These are phyloP conservation scores for Drosophila repleta DNA, from an alignment of 1,140 invertebrate species.

Conservation along the genomic window DNA sequence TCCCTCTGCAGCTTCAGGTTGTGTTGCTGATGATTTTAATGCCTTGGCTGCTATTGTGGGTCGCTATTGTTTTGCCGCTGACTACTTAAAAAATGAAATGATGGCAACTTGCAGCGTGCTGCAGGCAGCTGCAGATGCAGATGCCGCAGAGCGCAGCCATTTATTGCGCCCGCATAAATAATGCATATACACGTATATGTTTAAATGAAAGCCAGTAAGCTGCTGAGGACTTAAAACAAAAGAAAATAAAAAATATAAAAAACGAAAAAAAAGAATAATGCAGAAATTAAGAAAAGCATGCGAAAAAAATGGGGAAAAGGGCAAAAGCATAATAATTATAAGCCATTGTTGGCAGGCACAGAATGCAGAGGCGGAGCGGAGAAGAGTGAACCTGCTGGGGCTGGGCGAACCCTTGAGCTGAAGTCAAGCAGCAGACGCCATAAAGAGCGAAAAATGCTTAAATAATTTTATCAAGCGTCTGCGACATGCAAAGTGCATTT, in stretches of 20 bases:
- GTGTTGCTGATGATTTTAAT: slow-evolving; percentile 38
- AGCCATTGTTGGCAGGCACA: slow-evolving; percentile 68
- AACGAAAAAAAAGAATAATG: too few species aligned
- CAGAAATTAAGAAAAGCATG: slow-evolving; percentile 20
- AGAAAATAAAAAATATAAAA: slow-evolving; percentile 10
- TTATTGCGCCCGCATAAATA: slow-evolving; percentile 17
- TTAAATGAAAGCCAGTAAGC: slow-evolving; percentile 35
- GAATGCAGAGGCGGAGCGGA: slow-evolving; percentile 53
- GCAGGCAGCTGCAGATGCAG: slow-evolving; percentile 6
- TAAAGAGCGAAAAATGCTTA: slow-evolving; percentile 33
- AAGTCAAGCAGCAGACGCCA: slow-evolving; percentile 51
- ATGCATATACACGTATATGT: slow-evolving; percentile 6
- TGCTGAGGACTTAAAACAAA: slow-evolving; percentile 29
- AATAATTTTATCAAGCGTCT: slow-evolving; percentile 70
- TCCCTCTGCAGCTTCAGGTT: slow-evolving; percentile 53
- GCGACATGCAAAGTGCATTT: slow-evolving; percentile 79
- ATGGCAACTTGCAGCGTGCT: slow-evolving; percentile 10
- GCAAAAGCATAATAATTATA: slow-evolving; percentile 61
- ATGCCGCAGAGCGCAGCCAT: slow-evolving; percentile 1
- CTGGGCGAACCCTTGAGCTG: slow-evolving; percentile 23
- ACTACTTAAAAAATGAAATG: slow-evolving; percentile 51
- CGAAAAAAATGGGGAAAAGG: slow-evolving; percentile 14
- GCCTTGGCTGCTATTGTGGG: slow-evolving; percentile 29
- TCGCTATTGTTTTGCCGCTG: slow-evolving; percentile 60
- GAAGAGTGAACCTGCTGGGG: background rate